Conservation (phyloP, 37 sponge, comb jelly and placozoan species). For the Dysidea cf. avara region DNA sequence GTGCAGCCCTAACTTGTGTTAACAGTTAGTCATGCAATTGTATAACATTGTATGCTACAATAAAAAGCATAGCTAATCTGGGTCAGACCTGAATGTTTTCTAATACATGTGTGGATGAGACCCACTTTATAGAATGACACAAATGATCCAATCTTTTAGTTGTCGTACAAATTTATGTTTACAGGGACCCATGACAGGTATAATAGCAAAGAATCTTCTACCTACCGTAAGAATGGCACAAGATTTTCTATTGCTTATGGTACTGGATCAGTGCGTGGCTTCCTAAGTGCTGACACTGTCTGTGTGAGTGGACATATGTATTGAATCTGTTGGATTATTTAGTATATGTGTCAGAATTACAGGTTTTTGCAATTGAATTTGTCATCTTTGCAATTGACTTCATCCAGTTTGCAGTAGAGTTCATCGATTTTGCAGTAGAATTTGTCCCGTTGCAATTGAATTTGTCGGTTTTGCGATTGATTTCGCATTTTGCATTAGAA, state of each 20-base stretch:
- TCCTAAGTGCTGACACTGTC: constrained; percentile 85
- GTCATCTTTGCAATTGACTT: too few relatives aligned
- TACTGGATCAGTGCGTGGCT: constrained; percentile 80
- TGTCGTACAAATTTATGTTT: background rate
- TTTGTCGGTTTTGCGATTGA: too few relatives aligned
- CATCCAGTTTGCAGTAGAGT: too few relatives aligned
- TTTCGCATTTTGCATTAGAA: background rate
- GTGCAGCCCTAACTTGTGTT: too few relatives aligned
- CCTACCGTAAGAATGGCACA: constrained; percentile 81
- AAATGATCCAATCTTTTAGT: background rate
- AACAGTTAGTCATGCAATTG: too few relatives aligned
- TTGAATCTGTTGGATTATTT: background rate
- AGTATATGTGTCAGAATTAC: constrained; percentile 1
- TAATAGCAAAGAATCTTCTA: constrained; percentile 61
- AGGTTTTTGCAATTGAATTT: background rate
- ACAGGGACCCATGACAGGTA: constrained; percentile 49
- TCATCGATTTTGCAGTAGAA: too few relatives aligned
- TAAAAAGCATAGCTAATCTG: too few relatives aligned
- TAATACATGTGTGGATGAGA: background rate
- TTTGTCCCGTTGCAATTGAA: too few relatives aligned
- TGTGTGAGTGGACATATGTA: constrained; percentile 47
- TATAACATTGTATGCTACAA: too few relatives aligned
- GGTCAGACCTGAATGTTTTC: background rate
- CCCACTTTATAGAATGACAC: too few relatives aligned
- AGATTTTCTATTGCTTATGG: constrained; percentile 88